Percentiles rank a stretch among this genome's conserved stretches.
These are phyloP conservation scores for Oryzias sinensis DNA, from an alignment of 2,797 vertebrate genomes.

Conservation along the genomic window DNA sequence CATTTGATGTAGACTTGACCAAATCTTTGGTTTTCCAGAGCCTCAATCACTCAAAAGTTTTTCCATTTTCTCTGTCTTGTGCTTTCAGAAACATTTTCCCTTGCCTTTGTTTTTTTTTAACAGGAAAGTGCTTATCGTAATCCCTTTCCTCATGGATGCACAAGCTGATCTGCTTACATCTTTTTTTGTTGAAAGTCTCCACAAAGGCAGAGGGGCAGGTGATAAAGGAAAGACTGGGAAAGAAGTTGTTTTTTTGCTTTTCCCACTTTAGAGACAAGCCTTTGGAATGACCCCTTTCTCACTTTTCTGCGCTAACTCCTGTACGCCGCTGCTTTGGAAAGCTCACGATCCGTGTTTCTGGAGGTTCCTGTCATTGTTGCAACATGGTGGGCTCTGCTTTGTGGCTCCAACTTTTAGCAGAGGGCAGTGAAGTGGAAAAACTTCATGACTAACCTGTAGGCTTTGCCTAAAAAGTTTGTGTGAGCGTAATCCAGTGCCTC, in stretches of 20 bases:
- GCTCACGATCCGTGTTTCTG: slow-evolving; percentile 38
- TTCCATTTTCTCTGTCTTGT: slow-evolving; percentile 8
- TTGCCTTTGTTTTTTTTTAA: slow-evolving; percentile 37
- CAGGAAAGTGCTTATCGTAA: slow-evolving; percentile 59
- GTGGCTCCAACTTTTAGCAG: slow-evolving; percentile 45
- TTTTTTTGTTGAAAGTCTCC: slow-evolving; percentile 63
- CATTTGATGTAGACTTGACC: slow-evolving; percentile 44
- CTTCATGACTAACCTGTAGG: too few relatives aligned
- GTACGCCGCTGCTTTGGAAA: slow-evolving; percentile 12
- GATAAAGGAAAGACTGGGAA: slow-evolving; percentile 59
- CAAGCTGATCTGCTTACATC: slow-evolving; percentile 73
- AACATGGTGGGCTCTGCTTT: slow-evolving; percentile 45
- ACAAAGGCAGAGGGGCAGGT: slow-evolving; percentile 59
- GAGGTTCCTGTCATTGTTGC: slow-evolving; percentile 40
- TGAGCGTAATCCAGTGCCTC: too few relatives aligned
- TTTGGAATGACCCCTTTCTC: slow-evolving; percentile 27
- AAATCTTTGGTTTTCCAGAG: slow-evolving; percentile 50
- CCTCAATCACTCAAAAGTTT: slow-evolving; percentile 53
- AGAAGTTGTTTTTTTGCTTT: slow-evolving; percentile 56
- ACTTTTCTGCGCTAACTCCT: slow-evolving; percentile 11
- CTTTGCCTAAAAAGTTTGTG: too few relatives aligned
- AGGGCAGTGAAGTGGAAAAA: slow-evolving; percentile 41
- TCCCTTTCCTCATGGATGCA: slow-evolving; percentile 66
- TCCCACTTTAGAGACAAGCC: slow-evolving; percentile 36
- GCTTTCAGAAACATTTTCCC: slow-evolving; percentile 55